These are phyloP conservation scores for Cataglyphis albicans DNA, from an alignment of 2,888 invertebrate genomes.

Conservation along the genomic window DNA sequence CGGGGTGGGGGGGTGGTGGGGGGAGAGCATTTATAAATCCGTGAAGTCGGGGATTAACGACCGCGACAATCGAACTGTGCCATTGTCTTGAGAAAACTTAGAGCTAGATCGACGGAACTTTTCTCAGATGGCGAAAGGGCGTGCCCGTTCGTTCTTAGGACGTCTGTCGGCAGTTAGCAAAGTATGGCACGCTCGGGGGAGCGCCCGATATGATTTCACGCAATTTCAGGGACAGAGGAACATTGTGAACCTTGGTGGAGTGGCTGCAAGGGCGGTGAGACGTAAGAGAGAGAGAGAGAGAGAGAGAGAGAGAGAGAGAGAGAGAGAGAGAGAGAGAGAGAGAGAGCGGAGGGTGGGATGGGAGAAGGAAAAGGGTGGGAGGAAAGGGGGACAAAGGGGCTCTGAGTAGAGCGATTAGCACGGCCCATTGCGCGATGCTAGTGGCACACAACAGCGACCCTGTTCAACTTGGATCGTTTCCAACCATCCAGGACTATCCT, in stretches of 20 bases:
- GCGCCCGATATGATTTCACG: slow-evolving; percentile 80
- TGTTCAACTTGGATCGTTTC: slow-evolving; percentile 83
- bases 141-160: slow-evolving; percentile 62
- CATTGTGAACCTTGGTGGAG: slow-evolving; percentile 65
- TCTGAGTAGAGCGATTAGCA: slow-evolving; percentile 83
- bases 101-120: slow-evolving; percentile 65
- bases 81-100: slow-evolving; percentile 72
- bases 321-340: slow-evolving; percentile 42
- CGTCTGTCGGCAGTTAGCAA: slow-evolving; percentile 72
- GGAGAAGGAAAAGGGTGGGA: slow-evolving; percentile 50
- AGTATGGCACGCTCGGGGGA: slow-evolving; percentile 70
- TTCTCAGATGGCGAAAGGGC: slow-evolving; percentile 73
- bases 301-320: slow-evolving; percentile 46
- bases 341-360: slow-evolving; percentile 55
- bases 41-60: slow-evolving; percentile 68
- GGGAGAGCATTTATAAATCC: slow-evolving; percentile 39
- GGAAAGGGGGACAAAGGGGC: slow-evolving; percentile 73
- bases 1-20: too few species aligned
- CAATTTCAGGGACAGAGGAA: slow-evolving; percentile 76
- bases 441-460: slow-evolving; percentile 80
- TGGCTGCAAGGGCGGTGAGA: slow-evolving; percentile 54
- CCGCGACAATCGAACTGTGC: slow-evolving; percentile 59
- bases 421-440: slow-evolving; percentile 83
- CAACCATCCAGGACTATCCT: slow-evolving; percentile 80
- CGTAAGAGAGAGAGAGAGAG: slow-evolving; percentile 54